A percentile compares a stretch with the other conserved stretches of the same genome.
Evolutionary conservation across 1,140 invertebrate species (phyloP).

Genomic region (Matsumurasca onukii): DNA sequence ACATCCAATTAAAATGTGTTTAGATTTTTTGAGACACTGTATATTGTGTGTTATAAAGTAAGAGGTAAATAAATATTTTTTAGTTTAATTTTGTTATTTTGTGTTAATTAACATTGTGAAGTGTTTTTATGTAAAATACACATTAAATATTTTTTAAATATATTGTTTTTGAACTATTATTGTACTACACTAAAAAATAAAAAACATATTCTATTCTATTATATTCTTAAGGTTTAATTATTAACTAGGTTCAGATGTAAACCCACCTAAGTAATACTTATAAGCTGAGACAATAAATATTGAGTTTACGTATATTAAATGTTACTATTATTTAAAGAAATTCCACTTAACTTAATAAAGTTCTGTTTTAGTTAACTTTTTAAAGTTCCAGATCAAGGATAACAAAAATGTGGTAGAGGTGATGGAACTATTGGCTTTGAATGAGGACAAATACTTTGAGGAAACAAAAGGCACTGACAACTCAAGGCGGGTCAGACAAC

Average conservation of each 20-base stretch:
- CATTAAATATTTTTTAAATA: conserved; percentile 7
- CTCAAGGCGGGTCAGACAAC: neutral
- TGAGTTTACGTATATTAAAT: neutral
- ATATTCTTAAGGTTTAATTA: neutral
- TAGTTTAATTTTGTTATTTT: too few relatives aligned
- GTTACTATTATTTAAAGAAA: neutral
- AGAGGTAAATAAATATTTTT: too few relatives aligned
- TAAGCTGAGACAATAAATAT: neutral
- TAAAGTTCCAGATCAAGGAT: neutral
- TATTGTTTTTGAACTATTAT: neutral
- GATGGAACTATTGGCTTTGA: neutral
- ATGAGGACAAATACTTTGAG: neutral
- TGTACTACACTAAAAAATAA: neutral
- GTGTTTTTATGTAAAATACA: neutral
- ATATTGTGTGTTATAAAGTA: too few relatives aligned
- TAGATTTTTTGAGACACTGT: too few relatives aligned
- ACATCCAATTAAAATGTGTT: too few relatives aligned
- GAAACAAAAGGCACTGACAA: conserved; percentile 11
- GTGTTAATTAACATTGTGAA: neutral
- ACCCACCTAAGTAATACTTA: neutral
- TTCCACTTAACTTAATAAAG: neutral
- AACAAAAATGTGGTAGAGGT: neutral
- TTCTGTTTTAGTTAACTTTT: neutral
- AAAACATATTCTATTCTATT: neutral
- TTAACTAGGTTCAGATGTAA: neutral